Conservation (phyloP, 1,140 invertebrate genomes). For the Mizuhopecten yessoensis region DNA sequence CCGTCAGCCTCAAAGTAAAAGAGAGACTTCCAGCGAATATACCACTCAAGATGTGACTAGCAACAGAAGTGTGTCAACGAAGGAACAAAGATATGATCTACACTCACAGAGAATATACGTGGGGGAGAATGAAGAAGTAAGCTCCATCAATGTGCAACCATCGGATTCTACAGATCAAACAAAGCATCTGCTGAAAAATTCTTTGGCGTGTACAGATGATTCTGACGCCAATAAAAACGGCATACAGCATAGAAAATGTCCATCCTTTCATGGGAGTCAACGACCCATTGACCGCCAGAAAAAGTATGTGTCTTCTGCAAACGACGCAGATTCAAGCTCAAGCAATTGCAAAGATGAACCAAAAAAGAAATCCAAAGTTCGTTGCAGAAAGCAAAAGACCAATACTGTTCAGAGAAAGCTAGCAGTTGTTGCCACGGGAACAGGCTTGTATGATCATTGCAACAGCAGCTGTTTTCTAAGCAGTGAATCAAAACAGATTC, state of each 20-base stretch:
- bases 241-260: not conserved
- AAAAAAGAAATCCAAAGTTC: not conserved
- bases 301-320: not conserved
- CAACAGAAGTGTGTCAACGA: too few species aligned
- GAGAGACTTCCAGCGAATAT: not conserved
- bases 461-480: not conserved
- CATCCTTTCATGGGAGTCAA: not conserved
- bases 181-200: not conserved
- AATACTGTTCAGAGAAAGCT: not conserved
- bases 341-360: not conserved
- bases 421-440: not conserved
- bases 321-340: conserved; percentile 19
- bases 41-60: not conserved
- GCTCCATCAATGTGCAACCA: too few species aligned
- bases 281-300: not conserved
- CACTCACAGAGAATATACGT: too few species aligned
- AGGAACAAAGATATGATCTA: too few species aligned
- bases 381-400: not conserved
- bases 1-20: not conserved
- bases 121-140: too few species aligned
- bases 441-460: not conserved
- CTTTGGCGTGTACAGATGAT: not conserved
- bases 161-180: too few species aligned
- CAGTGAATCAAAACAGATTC: not conserved
- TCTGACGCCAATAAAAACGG: not conserved